These are phyloP conservation scores for Sprattus sprattus DNA, from an alignment of 2,113 vertebrate genomes.

Conservation along the genomic window DNA sequence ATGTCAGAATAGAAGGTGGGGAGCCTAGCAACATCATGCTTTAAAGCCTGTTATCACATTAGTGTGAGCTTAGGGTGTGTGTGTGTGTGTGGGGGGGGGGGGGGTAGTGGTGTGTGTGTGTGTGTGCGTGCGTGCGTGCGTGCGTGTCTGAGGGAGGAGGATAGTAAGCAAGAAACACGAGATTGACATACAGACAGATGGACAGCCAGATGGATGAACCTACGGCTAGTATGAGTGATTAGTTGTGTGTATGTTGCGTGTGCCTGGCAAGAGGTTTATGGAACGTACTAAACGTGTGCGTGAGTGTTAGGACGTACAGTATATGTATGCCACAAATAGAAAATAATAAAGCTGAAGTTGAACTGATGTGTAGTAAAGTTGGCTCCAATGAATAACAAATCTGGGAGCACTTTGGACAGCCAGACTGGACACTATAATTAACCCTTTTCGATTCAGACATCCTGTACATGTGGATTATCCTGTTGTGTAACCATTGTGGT, in stretches of 20 bases:
- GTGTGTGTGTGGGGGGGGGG: conserved; percentile 5
- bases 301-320: background rate
- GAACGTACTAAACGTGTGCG: background rate
- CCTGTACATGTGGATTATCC: conserved; percentile 23
- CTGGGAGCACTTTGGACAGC: background rate
- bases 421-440: conserved; percentile 12
- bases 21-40: background rate
- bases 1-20: background rate
- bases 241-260: background rate
- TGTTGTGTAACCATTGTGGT: conserved; percentile 21
- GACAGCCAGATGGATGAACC: no score
- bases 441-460: conserved; percentile 25
- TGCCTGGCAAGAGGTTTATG: background rate
- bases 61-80: background rate
- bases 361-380: background rate
- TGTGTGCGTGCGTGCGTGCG: background rate
- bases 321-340: background rate
- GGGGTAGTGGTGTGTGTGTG: background rate
- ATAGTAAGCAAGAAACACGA: background rate
- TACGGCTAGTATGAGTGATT: background rate
- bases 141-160: background rate
- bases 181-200: no score
- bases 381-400: background rate
- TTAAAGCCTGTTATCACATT: background rate
- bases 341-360: background rate